A percentile compares a stretch with the other conserved stretches of the same genome.
These are phyloP conservation scores for Andrena chrysosceles DNA, from an alignment of 2,888 invertebrate species.

Conservation along the genomic window DNA sequence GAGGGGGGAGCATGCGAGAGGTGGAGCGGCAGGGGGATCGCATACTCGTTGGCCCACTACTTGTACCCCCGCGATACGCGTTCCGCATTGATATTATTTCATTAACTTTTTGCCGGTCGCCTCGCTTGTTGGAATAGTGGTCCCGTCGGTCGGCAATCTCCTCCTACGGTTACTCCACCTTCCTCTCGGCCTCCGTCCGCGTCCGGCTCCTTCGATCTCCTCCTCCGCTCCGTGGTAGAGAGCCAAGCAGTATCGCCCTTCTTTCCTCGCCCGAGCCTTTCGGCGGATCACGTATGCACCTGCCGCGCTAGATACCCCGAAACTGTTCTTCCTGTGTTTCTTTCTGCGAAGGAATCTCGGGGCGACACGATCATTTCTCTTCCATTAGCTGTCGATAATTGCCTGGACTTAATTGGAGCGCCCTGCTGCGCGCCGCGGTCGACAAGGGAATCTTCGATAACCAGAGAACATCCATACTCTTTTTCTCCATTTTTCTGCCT, in stretches of 20 bases:
- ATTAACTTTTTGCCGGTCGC: conserved; percentile 82
- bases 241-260: conserved; percentile 60
- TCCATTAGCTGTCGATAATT: conserved; percentile 58
- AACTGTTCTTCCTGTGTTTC: conserved; percentile 62
- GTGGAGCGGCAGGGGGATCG: conserved; percentile 58
- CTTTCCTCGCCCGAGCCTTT: conserved; percentile 65
- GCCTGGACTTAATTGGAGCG: conserved; percentile 52
- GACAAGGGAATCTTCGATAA: not conserved
- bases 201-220: conserved; percentile 54
- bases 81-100: conserved; percentile 84
- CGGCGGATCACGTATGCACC: conserved; percentile 71
- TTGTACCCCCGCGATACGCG: conserved; percentile 83
- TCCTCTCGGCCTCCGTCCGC: conserved; percentile 50
- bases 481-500: not conserved
- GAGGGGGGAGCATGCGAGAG: conserved; percentile 6
- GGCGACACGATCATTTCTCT: conserved; percentile 49
- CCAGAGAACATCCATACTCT: conserved; percentile 3
- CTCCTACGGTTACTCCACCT: conserved; percentile 71
- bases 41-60: conserved; percentile 81
- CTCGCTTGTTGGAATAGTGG: conserved; percentile 77
- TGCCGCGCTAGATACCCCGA: conserved; percentile 70
- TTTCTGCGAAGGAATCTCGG: conserved; percentile 55
- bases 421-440: conserved; percentile 49
- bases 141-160: conserved; percentile 70
- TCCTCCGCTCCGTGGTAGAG: conserved; percentile 53